These are phyloP conservation scores for Nebria salina DNA, from an alignment of 2,888 invertebrate species.

Conservation along the genomic window DNA sequence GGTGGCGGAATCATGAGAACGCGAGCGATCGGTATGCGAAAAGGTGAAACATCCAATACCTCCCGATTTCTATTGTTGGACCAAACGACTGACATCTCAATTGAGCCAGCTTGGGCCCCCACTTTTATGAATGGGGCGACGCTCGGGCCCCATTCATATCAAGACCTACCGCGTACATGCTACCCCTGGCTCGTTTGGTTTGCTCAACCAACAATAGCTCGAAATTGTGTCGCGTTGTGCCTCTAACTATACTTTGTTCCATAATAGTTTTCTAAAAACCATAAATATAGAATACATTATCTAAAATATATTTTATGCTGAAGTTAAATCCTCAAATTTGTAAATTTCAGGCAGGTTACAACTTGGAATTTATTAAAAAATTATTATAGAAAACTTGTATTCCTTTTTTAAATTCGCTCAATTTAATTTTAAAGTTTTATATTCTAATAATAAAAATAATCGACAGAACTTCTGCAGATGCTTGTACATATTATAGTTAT, in stretches of 20 bases:
- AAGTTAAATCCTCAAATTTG: no score
- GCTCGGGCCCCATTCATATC: slow-evolving; percentile 68
- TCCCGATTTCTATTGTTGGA: slow-evolving; percentile 9
- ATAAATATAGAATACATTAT: not conserved
- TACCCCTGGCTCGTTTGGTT: slow-evolving; percentile 58
- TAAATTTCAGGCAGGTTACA: no score
- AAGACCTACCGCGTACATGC: slow-evolving; percentile 67
- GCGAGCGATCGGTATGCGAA: slow-evolving; percentile 15
- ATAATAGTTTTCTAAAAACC: not conserved
- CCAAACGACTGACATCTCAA: slow-evolving; percentile 57
- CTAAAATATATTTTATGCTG: no score
- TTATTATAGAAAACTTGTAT: no score
- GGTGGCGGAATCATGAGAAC: slow-evolving; percentile 6
- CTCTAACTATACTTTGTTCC: not conserved
- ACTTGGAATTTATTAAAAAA: no score
- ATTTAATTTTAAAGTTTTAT: no score
- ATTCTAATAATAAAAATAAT: no score
- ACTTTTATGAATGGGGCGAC: slow-evolving; percentile 55
- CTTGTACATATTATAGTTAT: no score
- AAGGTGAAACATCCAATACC: slow-evolving; percentile 11
- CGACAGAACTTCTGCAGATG: no score
- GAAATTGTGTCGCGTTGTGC: not conserved
- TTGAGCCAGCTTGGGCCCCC: slow-evolving; percentile 51
- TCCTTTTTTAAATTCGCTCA: no score
- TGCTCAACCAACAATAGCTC: slow-evolving; percentile 56